Evolutionary conservation across 1,140 invertebrate genomes (phyloP).

Genomic region (Calephelis virginiensis): DNA sequence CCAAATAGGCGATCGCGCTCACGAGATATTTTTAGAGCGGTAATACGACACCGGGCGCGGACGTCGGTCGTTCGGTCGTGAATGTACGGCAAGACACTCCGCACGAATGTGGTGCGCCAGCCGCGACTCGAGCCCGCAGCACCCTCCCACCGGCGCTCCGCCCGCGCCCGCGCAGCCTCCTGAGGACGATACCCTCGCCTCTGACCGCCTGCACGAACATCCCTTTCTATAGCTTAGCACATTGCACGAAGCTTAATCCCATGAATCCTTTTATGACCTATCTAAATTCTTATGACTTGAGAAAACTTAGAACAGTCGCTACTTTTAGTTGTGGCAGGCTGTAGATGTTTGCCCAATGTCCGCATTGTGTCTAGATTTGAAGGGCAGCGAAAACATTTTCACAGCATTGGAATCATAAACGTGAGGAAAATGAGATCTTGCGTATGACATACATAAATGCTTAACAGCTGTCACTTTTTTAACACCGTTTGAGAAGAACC

Average conservation of each 20-base stretch:
- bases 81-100: constrained; percentile 44
- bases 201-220: constrained; percentile 34
- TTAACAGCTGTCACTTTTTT: no score
- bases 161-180: constrained; percentile 38
- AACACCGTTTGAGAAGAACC: no score
- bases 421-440: no score
- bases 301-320: neutral
- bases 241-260: constrained; percentile 22
- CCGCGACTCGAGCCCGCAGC: constrained; percentile 23
- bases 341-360: no score
- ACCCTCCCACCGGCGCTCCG: constrained; percentile 27
- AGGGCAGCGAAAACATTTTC: no score
- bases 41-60: constrained; percentile 74
- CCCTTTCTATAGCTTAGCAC: constrained; percentile 48
- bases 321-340: no score
- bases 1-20: constrained; percentile 74
- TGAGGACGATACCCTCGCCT: constrained; percentile 58
- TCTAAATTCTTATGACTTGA: neutral
- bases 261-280: neutral
- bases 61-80: constrained; percentile 64
- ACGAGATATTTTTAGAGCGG: constrained; percentile 74
- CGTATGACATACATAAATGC: no score
- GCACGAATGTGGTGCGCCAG: constrained; percentile 54
- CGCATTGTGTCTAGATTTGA: no score
- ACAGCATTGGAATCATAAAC: no score